phyloP scores from a whole-genome alignment of 2,113 vertebrate species.

The Corapipo altera region DNA sequence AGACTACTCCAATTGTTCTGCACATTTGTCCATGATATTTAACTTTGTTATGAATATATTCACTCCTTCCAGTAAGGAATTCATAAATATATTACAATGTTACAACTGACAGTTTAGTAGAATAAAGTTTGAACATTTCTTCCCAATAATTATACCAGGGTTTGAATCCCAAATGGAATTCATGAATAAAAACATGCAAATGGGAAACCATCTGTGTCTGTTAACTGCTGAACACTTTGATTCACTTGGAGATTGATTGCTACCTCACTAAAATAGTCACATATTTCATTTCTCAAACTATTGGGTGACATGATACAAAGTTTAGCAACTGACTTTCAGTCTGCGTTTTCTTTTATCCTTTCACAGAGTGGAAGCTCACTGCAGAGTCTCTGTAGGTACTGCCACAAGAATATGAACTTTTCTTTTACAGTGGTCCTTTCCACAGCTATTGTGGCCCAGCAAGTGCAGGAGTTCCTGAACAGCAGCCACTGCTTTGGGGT shows the following conservation, averaged over 20 bases:
- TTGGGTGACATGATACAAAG: not conserved
- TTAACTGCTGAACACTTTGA: not conserved
- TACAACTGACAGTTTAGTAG: not conserved
- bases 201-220: conserved; percentile 1
- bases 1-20: not conserved
- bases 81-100: not conserved
- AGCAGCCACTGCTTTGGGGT: not conserved
- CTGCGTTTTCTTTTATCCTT: not conserved
- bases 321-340: not conserved
- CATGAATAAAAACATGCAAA: not conserved
- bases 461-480: not conserved
- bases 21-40: not conserved
- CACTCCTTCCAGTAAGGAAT: not conserved
- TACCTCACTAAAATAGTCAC: not conserved
- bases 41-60: not conserved
- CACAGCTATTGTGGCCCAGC: not conserved
- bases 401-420: not conserved
- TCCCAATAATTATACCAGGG: not conserved
- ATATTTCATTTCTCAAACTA: not conserved
- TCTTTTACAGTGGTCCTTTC: not conserved
- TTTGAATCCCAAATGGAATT: not conserved
- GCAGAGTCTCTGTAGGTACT: not conserved
- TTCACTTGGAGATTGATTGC: conserved; percentile 11
- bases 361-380: not conserved
- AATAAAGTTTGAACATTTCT: not conserved